Conservation (phyloP, 2,797 vertebrate genomes). For the Falco berigora region DNA sequence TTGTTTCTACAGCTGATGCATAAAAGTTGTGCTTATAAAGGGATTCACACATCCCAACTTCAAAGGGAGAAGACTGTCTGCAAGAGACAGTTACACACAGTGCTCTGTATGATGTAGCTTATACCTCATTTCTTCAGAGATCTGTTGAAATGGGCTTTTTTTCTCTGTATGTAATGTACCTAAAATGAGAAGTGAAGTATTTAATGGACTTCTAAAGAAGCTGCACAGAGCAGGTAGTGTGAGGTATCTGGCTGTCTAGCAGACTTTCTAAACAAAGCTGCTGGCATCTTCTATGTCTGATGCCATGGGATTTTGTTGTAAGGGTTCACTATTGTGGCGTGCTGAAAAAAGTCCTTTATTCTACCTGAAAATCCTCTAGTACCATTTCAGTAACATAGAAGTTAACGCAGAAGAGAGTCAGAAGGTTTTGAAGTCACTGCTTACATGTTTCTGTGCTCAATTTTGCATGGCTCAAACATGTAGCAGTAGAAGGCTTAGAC, state of each 20-base stretch:
- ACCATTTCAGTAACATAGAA: neutral
- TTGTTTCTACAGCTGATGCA: neutral
- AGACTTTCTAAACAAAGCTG: neutral
- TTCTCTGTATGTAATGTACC: neutral
- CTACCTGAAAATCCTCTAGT: neutral
- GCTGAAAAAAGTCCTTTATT: neutral
- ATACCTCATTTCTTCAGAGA: neutral
- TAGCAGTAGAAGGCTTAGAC: neutral
- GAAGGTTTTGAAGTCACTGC: neutral
- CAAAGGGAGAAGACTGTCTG: neutral
- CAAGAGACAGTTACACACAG: neutral
- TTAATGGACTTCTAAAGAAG: neutral
- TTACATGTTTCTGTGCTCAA: neutral
- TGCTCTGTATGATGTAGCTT: neutral
- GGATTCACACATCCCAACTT: neutral
- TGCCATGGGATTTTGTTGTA: neutral
- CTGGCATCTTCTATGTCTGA: neutral
- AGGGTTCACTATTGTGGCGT: rapidly evolving
- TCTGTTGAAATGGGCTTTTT: neutral
- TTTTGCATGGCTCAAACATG: neutral
- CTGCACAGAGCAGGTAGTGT: neutral
- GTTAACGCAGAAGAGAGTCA: neutral
- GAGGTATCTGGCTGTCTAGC: neutral
- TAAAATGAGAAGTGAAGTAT: neutral
- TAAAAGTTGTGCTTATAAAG: neutral